Base-by-base conservation (phyloP, 1,140 invertebrate genomes). In the Brachionus calyciflorus region DNA sequence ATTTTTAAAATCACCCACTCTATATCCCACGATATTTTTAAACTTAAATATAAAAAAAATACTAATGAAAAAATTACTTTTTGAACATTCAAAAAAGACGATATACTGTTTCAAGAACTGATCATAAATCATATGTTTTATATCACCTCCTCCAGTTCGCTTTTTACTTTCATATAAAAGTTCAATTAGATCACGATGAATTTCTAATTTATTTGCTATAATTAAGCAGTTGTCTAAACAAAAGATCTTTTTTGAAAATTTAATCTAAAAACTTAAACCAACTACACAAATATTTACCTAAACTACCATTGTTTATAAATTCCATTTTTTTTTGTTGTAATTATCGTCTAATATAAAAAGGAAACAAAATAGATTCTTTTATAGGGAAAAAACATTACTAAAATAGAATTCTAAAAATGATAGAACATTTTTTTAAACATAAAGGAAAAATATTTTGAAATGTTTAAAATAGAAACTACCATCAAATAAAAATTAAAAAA, bases 161-260 rank as follows among this genome's bases (percentile, higher is more conserved):
- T 65, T 65, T 41, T 65, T 65, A 19, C 60, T 65, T 26, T 65
- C 60, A 37, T 14, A 65, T 37, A 65, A 44, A 44, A 65, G 60
- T 6, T 65, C 40, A 4, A 65, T 44, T 6, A 19, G 44, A 14
- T 41, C 40, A 0, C 40, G 33, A 37, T 65, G 10, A 3, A n/a
- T 65, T 44, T 65, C 60, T 44, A 19, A 19, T 65, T 65, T 65
- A 26, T 44, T 60, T 9, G 17, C 9, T 17, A 60, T 33, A 60
- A 60, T 33, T 33, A 60, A 3, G n/a, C 55, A 37, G 12, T 4
- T 10, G 28, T 60, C 55, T 60, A 33, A 28, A 0, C 53, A 55
- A 51, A 33, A 14, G n/a, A n/a, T 37, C 9, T 5, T 37, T 37
- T 37, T 37, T 5, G 4, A 37, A 37, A 5, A 37, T 37, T 37